Percentiles rank a stretch among this genome's conserved stretches.
Conservation (phyloP, 23 tunicate species). For the Trididemnum miniatum region DNA sequence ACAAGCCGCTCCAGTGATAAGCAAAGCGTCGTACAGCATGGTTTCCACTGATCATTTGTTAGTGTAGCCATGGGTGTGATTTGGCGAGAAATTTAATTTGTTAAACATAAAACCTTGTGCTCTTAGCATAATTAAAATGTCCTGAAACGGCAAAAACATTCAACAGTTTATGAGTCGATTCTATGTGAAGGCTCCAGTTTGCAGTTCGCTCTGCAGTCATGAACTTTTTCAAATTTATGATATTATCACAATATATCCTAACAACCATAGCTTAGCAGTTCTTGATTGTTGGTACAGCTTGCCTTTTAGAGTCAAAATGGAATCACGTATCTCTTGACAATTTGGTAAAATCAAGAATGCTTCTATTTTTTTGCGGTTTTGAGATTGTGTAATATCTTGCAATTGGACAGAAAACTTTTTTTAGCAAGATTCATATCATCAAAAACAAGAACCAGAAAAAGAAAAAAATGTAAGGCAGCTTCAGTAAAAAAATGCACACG, state of each 20-base stretch:
- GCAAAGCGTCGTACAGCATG: constrained; percentile 4
- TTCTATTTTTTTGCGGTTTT: background rate
- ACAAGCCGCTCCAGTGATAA: constrained; percentile 8
- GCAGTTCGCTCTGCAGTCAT: constrained; percentile 11
- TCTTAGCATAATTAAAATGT: constrained; percentile 4
- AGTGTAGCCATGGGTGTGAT: background rate
- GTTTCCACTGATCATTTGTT: background rate
- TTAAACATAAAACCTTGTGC: constrained; percentile 2
- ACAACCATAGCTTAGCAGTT: constrained; percentile 14
- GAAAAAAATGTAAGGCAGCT: background rate
- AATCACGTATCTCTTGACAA: background rate
- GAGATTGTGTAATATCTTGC: background rate
- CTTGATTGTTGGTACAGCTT: background rate
- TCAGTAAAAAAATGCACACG: constrained; percentile 5
- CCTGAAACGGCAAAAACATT: constrained; percentile 10
- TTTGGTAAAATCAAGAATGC: background rate
- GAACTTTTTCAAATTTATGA: background rate
- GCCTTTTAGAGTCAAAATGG: background rate
- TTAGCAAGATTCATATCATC: background rate
- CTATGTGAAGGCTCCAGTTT: background rate
- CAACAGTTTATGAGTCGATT: background rate
- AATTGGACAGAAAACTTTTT: background rate
- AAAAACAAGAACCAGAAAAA: background rate
- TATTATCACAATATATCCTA: background rate
- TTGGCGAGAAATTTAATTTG: background rate